These are phyloP conservation scores for Cataglyphis cursor DNA, from an alignment of 2,888 invertebrate species.

Conservation along the genomic window DNA sequence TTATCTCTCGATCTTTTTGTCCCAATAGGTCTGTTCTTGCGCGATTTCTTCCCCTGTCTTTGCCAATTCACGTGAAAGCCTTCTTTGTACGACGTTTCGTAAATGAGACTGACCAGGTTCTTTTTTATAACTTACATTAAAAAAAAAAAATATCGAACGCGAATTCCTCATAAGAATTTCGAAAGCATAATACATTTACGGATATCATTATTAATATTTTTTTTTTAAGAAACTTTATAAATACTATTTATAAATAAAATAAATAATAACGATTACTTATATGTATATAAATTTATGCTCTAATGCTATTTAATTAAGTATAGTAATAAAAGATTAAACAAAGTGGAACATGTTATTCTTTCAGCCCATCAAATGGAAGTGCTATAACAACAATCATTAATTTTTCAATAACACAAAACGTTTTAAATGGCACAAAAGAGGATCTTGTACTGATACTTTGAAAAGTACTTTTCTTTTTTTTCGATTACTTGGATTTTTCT, in stretches of 20 bases:
- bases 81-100: background rate
- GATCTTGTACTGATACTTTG: background rate
- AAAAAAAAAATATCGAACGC: background rate
- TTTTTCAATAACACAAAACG: conserved; percentile 6
- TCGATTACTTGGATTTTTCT: conserved; percentile 24
- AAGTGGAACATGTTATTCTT: background rate
- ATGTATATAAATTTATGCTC: background rate
- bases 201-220: background rate
- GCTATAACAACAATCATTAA: conserved; percentile 1
- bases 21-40: background rate
- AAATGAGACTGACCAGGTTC: background rate
- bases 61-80: background rate
- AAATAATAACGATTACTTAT: background rate
- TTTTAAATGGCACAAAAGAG: background rate
- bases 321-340: background rate
- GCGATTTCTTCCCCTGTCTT: background rate
- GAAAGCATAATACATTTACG: background rate
- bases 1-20: conserved; percentile 9
- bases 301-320: no score
- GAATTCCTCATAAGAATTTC: conserved; percentile 3
- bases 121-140: conserved; percentile 3
- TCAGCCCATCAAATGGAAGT: background rate
- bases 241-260: background rate
- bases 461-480: background rate
- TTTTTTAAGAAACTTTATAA: background rate